A percentile compares a stretch with the other conserved stretches of the same genome.
These are phyloP conservation scores for Hydrotaea cyrtoneurina DNA, from an alignment of 2,888 invertebrate genomes.

Conservation along the genomic window DNA sequence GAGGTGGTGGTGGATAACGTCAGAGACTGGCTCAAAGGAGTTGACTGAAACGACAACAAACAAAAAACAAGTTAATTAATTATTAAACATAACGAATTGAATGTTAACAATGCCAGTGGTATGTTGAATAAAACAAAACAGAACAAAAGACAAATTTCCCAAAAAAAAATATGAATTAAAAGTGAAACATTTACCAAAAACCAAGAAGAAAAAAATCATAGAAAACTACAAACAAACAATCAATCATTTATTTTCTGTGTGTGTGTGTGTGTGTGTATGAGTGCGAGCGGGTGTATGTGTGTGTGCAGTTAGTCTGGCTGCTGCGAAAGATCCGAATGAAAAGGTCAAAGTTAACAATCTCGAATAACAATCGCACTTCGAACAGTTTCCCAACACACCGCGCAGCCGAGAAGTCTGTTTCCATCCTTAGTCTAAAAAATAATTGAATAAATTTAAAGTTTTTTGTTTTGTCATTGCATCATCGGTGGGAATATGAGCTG, in stretches of 20 bases:
- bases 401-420: background rate
- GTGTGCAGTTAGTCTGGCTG: background rate
- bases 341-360: constrained; percentile 64
- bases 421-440: constrained; percentile 1
- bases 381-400: background rate
- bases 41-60: constrained; percentile 42
- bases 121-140: constrained; percentile 18
- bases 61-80: constrained; percentile 15
- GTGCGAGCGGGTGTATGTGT: background rate
- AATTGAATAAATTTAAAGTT: constrained; percentile 14
- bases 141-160: constrained; percentile 20
- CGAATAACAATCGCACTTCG: background rate
- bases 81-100: background rate
- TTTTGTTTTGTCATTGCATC: constrained; percentile 20
- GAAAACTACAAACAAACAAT: constrained; percentile 9
- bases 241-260: no score
- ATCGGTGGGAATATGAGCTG: constrained; percentile 35
- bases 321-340: constrained; percentile 43
- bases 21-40: constrained; percentile 33
- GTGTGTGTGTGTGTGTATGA: no score
- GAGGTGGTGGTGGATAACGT: constrained; percentile 52
- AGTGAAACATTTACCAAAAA: background rate
- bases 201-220: constrained; percentile 38
- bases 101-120: constrained; percentile 17
- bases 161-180: no score